phyloP scores from a whole-genome alignment of 2,888 invertebrate genomes.

The Molorchus minor region DNA sequence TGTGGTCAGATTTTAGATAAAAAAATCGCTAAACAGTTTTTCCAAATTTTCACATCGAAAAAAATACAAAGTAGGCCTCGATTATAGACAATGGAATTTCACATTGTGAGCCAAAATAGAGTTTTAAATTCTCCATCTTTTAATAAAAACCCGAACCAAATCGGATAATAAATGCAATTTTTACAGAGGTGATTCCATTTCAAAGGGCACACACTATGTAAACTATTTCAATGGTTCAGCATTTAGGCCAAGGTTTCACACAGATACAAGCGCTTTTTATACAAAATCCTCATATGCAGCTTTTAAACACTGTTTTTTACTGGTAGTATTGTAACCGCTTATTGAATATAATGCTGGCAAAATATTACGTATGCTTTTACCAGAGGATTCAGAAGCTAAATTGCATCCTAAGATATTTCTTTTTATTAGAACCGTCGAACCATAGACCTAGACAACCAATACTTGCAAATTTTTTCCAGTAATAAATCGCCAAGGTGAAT shows the following conservation, averaged over 20 bases:
- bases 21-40: too few relatives aligned
- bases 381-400: constrained; percentile 18
- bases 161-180: too few relatives aligned
- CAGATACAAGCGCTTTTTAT: not conserved
- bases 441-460: constrained; percentile 25
- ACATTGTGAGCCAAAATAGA: too few relatives aligned
- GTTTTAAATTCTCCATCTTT: too few relatives aligned
- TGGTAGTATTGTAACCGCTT: constrained; percentile 7
- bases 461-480: constrained; percentile 14
- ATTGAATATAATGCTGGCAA: constrained; percentile 10
- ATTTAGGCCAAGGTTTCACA: not conserved
- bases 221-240: not conserved
- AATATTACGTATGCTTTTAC: constrained; percentile 7
- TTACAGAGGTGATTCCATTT: too few relatives aligned
- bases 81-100: too few relatives aligned
- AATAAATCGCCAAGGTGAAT: constrained; percentile 10
- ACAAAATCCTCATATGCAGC: constrained; percentile 9
- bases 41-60: too few relatives aligned
- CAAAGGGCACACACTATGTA: too few relatives aligned
- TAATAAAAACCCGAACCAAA: too few relatives aligned
- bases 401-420: constrained; percentile 20
- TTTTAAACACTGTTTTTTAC: constrained; percentile 7
- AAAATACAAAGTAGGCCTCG: too few relatives aligned
- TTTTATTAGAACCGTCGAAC: constrained; percentile 21
- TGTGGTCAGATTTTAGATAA: too few relatives aligned